These are phyloP conservation scores for Bungarus multicinctus DNA, from an alignment of 2,113 vertebrate genomes.

Conservation along the genomic window DNA sequence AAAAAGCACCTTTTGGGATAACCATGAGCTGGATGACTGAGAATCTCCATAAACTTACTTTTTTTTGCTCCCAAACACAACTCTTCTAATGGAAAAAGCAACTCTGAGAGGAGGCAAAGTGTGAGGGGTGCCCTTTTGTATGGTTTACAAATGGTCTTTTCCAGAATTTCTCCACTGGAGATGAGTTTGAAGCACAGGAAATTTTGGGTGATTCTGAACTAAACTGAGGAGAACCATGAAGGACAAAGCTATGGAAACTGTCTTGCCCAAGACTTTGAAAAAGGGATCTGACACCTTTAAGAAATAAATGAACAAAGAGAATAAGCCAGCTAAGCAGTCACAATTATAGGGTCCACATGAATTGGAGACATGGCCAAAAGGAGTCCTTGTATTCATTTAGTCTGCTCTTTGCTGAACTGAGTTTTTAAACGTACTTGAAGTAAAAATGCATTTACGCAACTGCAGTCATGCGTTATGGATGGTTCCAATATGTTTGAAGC, in stretches of 20 bases:
- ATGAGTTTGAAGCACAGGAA: not conserved
- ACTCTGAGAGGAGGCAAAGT: not conserved
- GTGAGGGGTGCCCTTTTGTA: not conserved
- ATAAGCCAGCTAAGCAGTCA: not conserved
- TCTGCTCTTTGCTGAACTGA: not conserved
- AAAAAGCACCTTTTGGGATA: no score
- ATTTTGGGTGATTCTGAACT: not conserved
- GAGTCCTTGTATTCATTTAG: not conserved
- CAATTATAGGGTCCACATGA: not conserved
- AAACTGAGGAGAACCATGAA: not conserved
- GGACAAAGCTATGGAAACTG: not conserved
- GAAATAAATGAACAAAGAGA: not conserved
- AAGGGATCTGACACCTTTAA: not conserved
- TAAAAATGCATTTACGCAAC: not conserved
- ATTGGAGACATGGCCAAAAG: not conserved
- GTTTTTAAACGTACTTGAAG: not conserved
- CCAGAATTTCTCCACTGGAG: not conserved
- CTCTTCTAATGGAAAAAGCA: not conserved
- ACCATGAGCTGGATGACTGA: no score
- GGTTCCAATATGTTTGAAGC: not conserved
- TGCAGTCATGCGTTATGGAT: not conserved
- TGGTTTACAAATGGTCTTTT: not conserved
- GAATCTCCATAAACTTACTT: not conserved
- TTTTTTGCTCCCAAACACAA: not conserved
- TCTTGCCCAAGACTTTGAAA: not conserved